Evolutionary conservation across 2,888 invertebrate genomes (phyloP), one percentile per base, ranked within the genome.

Genomic region (Lysandra bellargus): DNA sequence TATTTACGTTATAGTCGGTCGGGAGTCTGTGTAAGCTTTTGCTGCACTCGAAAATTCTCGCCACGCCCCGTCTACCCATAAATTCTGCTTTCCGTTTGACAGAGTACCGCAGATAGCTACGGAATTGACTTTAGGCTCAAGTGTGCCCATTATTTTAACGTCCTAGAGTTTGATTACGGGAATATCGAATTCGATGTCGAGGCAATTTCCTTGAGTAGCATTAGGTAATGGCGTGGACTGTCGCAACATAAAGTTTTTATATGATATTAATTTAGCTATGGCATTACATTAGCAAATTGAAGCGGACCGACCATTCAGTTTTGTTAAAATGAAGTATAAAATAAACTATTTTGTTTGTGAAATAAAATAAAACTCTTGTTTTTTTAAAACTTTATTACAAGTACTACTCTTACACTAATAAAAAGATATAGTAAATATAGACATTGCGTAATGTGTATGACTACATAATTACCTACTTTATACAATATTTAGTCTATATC

Each of bases 151-250:
- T 84, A 82, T 83, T 83, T 83, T 80, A 83, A 83, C 82, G 82
- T 81, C 83, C 83, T 84, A 82, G 80, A 83, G 83, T 84, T 83
- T 81, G 83, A 84, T 83, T 82, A 81, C 78, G 80, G 79, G 80
- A 77, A 78, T 81, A 81, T 83, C 82, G 81, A 84, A 82, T 83
- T 82, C 80, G 80, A 82, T 78, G 80, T 83, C 82, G 82, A 81
- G 83, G 84, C 84, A 86, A 86, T 88, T 88, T 88, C 84, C 84
- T 82, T 83, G 83, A 85, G 86, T 86, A 84, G 83, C 84, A 84
- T 83, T 83, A 82, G 81, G 84, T 86, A 86, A 86, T 84, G 84
- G 84, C 85, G 85, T 86, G 84, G 84, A 76, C 14, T 14, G 76
- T 6, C 4, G 76, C 17, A 76, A 33, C 33, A 53, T 75, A 14